Evolutionary conservation across 1,140 invertebrate genomes (phyloP).

Genomic region (Colletes latitarsis): DNA sequence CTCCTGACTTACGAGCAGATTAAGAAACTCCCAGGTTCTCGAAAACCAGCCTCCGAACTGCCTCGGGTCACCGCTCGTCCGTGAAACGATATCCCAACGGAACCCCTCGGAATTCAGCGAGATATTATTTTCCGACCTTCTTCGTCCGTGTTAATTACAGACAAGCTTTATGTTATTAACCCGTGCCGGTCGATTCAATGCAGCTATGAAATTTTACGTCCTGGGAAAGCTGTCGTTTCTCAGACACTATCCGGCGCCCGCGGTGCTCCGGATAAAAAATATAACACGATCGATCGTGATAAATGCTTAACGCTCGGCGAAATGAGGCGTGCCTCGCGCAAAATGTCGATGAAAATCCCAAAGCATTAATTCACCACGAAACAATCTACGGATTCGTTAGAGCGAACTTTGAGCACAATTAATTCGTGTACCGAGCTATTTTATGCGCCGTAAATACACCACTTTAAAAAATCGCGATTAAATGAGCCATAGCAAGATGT

Average conservation of each 20-base stretch:
- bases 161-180: constrained; percentile 62
- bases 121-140: constrained; percentile 65
- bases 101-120: constrained; percentile 54
- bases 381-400: too few relatives aligned
- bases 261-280: not conserved
- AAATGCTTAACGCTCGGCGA: not conserved
- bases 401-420: too few relatives aligned
- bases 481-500: too few relatives aligned
- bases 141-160: constrained; percentile 63
- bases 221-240: not conserved
- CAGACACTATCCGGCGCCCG: not conserved
- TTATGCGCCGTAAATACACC: too few relatives aligned
- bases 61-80: constrained; percentile 65
- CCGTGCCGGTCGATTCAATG: constrained; percentile 25
- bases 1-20: constrained; percentile 71
- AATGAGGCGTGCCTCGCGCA: not conserved
- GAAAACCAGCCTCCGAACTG: constrained; percentile 64
- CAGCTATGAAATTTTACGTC: constrained; percentile 37
- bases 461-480: too few relatives aligned
- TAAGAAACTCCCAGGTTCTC: constrained; percentile 67
- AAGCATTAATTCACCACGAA: too few relatives aligned
- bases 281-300: not conserved
- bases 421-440: too few relatives aligned
- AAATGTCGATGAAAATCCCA: too few relatives aligned
- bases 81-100: constrained; percentile 64